Conservation (phyloP, 2,797 vertebrate genomes). For the Falco novaeseelandiae region DNA sequence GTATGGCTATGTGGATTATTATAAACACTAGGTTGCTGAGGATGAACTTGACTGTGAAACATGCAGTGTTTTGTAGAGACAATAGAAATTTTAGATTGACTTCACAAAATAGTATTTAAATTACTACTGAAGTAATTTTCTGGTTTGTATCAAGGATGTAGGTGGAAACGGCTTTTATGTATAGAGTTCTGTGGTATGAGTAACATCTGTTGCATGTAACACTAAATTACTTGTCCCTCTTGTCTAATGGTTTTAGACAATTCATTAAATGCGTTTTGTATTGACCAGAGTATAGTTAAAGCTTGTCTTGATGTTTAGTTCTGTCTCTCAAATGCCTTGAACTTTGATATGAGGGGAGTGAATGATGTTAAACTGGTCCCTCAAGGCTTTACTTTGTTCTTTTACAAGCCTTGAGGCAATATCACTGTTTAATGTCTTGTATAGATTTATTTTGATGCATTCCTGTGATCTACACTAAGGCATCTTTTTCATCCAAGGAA, state of each 20-base stretch:
- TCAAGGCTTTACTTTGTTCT: conserved; percentile 36
- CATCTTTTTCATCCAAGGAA: conserved; percentile 32
- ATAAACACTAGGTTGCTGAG: conserved; percentile 52
- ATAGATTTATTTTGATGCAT: conserved; percentile 51
- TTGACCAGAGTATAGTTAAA: conserved; percentile 77
- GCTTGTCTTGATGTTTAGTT: conserved; percentile 78
- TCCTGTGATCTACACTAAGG: conserved; percentile 46
- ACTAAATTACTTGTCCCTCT: conserved; percentile 65
- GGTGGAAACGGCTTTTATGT: conserved; percentile 60
- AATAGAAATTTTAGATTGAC: neutral
- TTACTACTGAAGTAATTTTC: conserved; percentile 9
- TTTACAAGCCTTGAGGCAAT: conserved; percentile 40
- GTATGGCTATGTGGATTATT: conserved; percentile 45
- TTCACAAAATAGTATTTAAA: neutral
- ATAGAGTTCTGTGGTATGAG: conserved; percentile 60
- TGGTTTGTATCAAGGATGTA: conserved; percentile 41
- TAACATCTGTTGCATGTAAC: conserved; percentile 63
- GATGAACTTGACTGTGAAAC: conserved; percentile 40
- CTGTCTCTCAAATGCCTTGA: conserved; percentile 69
- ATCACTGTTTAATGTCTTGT: conserved; percentile 44
- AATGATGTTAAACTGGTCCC: conserved; percentile 31
- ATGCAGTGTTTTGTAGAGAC: conserved; percentile 2
- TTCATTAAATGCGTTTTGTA: conserved; percentile 64
- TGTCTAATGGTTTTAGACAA: conserved; percentile 55
- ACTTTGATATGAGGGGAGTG: conserved; percentile 46